A percentile compares a stretch with the other conserved stretches of the same genome.
phyloP scores from a whole-genome alignment of 2,888 invertebrate genomes.

The Dyspetes luteomarginatus region DNA sequence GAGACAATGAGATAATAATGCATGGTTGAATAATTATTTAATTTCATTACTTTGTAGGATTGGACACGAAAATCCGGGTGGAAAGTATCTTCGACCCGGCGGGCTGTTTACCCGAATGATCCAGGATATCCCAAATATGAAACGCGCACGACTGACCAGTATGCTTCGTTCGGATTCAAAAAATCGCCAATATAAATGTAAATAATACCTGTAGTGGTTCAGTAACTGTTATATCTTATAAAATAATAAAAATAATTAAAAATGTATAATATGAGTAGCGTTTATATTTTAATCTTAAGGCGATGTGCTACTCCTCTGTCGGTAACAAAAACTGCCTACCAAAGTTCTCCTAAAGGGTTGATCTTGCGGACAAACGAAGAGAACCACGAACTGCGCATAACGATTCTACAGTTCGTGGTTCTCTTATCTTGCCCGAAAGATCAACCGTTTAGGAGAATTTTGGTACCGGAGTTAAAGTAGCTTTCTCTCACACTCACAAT shows the following conservation, averaged over 20 bases:
- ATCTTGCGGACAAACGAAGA: no score
- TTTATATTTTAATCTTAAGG: no score
- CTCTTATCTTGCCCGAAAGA: no score
- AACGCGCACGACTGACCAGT: constrained; percentile 86
- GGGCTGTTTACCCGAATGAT: constrained; percentile 88
- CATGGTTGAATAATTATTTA: background rate
- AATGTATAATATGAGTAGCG: background rate
- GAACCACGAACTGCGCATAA: no score
- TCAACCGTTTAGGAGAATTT: no score
- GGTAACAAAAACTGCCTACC: no score
- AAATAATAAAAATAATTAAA: constrained; percentile 20
- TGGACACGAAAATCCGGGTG: constrained; percentile 92
- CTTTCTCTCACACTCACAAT: no score
- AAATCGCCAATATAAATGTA: constrained; percentile 84
- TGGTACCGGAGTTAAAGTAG: no score
- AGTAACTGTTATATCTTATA: constrained; percentile 28
- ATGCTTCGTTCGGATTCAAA: constrained; percentile 90
- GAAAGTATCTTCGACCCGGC: constrained; percentile 86
- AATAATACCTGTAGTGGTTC: constrained; percentile 38
- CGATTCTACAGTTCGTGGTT: no score
- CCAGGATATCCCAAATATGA: constrained; percentile 88
- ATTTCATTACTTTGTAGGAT: constrained; percentile 84
- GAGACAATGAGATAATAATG: background rate
- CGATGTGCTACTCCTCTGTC: no score
- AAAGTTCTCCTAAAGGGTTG: no score